These are phyloP conservation scores for Aphidius colemani DNA, from an alignment of 2,888 invertebrate genomes.

Conservation along the genomic window DNA sequence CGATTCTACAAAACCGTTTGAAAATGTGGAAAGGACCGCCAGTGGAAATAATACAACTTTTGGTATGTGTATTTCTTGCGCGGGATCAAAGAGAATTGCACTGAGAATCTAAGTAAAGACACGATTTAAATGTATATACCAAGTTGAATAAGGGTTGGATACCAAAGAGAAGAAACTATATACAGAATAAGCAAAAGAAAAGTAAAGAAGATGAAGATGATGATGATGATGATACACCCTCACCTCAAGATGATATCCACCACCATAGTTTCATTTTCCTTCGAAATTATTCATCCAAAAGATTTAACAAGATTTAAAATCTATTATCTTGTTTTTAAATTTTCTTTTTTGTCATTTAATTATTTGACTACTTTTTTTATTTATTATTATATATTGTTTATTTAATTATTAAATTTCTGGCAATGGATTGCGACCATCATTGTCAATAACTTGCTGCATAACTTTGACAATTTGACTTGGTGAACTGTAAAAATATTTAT, in stretches of 20 bases:
- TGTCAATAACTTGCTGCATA: conserved; percentile 53
- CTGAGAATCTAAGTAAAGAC: conserved; percentile 24
- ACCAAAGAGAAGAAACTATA: too few relatives aligned
- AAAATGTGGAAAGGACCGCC: conserved; percentile 41
- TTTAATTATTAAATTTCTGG: conserved; percentile 1
- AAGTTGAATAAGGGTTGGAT: conserved; percentile 28
- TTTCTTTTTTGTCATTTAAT: conserved; percentile 3
- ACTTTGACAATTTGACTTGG: conserved; percentile 63
- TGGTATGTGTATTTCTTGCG: conserved; percentile 44
- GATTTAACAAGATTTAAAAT: conserved; percentile 10
- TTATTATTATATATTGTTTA: background rate
- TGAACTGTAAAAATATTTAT: conserved; percentile 64
- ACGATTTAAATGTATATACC: conserved; percentile 11
- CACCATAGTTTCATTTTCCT: background rate
- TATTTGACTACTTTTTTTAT: background rate
- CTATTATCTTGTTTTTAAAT: conserved; percentile 7
- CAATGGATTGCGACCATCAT: conserved; percentile 8
- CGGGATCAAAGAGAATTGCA: conserved; percentile 50
- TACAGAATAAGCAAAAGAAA: too few relatives aligned
- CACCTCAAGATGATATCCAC: background rate
- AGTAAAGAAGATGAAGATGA: background rate
- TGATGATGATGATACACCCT: conserved; percentile 6
- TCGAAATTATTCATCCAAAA: conserved; percentile 5
- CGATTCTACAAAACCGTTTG: conserved; percentile 49
- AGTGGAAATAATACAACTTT: conserved; percentile 57